Base-by-base conservation (phyloP, 1,140 invertebrate genomes). In the Drosophila baimaii region DNA sequence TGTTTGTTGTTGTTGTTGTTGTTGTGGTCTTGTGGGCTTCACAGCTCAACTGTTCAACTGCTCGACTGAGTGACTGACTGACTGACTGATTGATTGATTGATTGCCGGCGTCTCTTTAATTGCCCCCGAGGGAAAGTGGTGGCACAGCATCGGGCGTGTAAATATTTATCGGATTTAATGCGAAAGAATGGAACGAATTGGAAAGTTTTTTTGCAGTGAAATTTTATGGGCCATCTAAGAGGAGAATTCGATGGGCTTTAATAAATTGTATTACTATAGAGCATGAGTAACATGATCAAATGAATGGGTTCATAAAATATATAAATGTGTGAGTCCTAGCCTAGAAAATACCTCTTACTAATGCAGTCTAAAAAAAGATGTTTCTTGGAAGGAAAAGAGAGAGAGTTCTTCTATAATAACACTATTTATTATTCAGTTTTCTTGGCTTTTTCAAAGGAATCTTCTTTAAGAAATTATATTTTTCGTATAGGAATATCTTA, bases 101-200 rank as follows among this genome's bases (percentile, higher is more conserved):
- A 52, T 76, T 66, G 61, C 46, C 72, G 72, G 73, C 72, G 25
- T 76, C 55, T 58, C 73, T 66, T 76, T 76, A 72, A 73, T 73
- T 73, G 70, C 37, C 33, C 27, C 9, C 66, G 47, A 65, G 49
- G 68, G 71, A 71, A 71, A n/a, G n/a, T n/a, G n/a, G 68, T 70
- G 51, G 49, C n/a, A 31, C 44, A 39, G 62, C 58, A 66, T 66
- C 23, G 65, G 49, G 39, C 37, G 66, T 43, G 64, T 47, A 57
- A 71, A 71, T 71, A 71, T 70, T 71, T 71, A 39, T 71, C 46
- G 37, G 5, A 47, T 23, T 68, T 65, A 51, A 31, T 57, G 61
- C 19, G n/a, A 49, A 68, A 64, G 47, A 70, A 70, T 69, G 25
- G 27, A 64, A 23, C 37, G 19, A 69, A 70, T 69, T 70, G 39